Base-by-base conservation (phyloP, 2,113 vertebrate genomes). In the Sinocyclocheilus grahami region DNA sequence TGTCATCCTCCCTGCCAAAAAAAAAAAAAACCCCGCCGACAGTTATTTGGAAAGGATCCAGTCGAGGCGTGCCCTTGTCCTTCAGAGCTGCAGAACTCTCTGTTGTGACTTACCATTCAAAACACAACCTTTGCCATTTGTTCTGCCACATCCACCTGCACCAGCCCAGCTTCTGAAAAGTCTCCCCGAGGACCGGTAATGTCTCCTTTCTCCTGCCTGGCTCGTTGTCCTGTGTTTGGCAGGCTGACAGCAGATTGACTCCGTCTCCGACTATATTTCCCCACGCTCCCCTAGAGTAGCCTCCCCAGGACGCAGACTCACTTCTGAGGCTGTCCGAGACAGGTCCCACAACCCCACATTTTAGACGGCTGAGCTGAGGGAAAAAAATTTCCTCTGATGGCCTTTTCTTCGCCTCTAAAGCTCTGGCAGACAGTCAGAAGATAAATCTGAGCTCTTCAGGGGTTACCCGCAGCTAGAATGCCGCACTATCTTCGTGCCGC, bases 371-470 rank as follows among this genome's bases (percentile, higher is more conserved):
- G 33, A 22, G 12, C 51, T 48, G 83, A 58, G 51, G 14, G 7
- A 4, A 86, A 80, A 63, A 55, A 75, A 85, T 55, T 42, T 30
- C 78, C 42, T 84, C 82, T 81, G 85, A 86, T 75, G 81, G 81
- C 72, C 76, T 81, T 81, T 83, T 83, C 67, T 72, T 72, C 12
- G 51, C 60, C 60, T 65, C 65, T 74, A 77, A 86, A 79, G 30
- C 60, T 83, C 85, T 86, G 82, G n/a, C 65, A 74, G 67, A 60
- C 85, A 84, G 85, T 63, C 75, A 84, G 76, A 78, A 86, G 85
- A 86, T 86, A 86, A 79, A 85, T 67, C 62, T 74, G 37, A 86
- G 78, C 85, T 79, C 80, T 79, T 65, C 85, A 65, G 65, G 81
- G 77, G 75, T 65, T 39, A 76, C 71, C 37, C 78, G 24, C 24